Base-by-base conservation (phyloP, 2,113 vertebrate species). In the Odobenus rosmarus region DNA sequence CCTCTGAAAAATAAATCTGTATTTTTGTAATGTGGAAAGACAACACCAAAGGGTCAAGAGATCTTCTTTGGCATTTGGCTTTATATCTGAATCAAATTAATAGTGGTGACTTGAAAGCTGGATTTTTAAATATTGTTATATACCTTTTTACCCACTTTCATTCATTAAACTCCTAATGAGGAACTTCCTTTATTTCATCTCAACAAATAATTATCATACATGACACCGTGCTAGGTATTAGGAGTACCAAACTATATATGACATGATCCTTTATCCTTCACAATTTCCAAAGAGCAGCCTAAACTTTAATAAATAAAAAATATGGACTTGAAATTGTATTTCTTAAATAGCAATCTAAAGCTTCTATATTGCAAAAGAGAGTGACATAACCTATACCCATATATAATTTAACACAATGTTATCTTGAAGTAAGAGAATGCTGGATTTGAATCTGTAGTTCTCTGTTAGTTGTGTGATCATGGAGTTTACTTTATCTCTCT, bases 121-220 rank as follows among this genome's bases (percentile, higher is more conserved):
- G 76, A 80, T 83, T 93, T 94, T 92, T 53, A 90, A 91, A 86
- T 51, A 90, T 2, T 82, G 7, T 6, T 81, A 19, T 2, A 62
- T 18, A 91, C 14, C 26, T 84, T 81, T 82, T 85, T 46, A 77
- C 24, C 16, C 28, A 69, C 85, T 85, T 93, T 90, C 86, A 91
- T 81, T 96, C 81, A 89, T 74, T 81, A 96, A 55, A 33, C 49
- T 95, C 33, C 26, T 49, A 87, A n/a, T 76, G 14, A 79, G 62
- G 36, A 93, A 90, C 69, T 95, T 90, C 31, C 53, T 93, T 92
- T 79, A 96, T 62, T 91, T 85, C 28, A 91, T n/a, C 95, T 92
- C 71, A 96, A 82, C 23, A 93, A 94, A 67, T 31, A 64, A 67
- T 82, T 64, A 81, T 53, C 39, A 89, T 46, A 42, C 3, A 23